A percentile compares a stretch with the other conserved stretches of the same genome.
phyloP scores from a whole-genome alignment of 2,113 vertebrate species.

The Nicator chloris region DNA sequence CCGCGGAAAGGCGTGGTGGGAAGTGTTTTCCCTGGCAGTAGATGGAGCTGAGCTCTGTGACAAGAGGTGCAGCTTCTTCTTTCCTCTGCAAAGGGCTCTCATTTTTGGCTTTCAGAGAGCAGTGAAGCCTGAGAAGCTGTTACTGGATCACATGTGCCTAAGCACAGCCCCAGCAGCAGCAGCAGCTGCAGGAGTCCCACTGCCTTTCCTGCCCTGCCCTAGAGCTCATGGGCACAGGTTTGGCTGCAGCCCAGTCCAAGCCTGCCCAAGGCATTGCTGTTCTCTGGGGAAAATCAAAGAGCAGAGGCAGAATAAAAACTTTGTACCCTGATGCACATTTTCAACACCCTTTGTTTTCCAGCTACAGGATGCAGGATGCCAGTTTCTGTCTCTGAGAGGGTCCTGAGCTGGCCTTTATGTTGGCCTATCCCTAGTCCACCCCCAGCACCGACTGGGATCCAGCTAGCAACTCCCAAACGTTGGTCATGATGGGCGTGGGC shows the following conservation, averaged over 20 bases:
- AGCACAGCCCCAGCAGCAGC: accelerated
- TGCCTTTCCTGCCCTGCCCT: neutral
- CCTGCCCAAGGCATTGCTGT: neutral
- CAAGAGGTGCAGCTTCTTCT: neutral
- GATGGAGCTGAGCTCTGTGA: neutral
- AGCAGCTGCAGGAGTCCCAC: neutral
- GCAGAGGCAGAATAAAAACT: neutral
- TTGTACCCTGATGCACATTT: neutral
- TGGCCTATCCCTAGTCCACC: neutral
- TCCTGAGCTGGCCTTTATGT: neutral
- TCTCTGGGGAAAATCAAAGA: neutral
- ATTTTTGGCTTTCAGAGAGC: neutral
- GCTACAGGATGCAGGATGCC: neutral
- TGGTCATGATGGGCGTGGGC: accelerated
- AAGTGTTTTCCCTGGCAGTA: neutral
- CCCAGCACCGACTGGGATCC: accelerated
- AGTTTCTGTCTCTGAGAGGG: neutral
- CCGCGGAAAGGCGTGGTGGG: neutral
- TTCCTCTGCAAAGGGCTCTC: neutral
- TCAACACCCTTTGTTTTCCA: neutral
- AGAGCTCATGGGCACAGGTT: neutral
- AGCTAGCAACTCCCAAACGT: neutral
- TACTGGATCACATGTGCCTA: too few relatives aligned
- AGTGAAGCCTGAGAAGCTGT: neutral
- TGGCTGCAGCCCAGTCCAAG: neutral